Conservation (phyloP, 2,113 vertebrate genomes). For the Eudyptes chrysolophus region DNA sequence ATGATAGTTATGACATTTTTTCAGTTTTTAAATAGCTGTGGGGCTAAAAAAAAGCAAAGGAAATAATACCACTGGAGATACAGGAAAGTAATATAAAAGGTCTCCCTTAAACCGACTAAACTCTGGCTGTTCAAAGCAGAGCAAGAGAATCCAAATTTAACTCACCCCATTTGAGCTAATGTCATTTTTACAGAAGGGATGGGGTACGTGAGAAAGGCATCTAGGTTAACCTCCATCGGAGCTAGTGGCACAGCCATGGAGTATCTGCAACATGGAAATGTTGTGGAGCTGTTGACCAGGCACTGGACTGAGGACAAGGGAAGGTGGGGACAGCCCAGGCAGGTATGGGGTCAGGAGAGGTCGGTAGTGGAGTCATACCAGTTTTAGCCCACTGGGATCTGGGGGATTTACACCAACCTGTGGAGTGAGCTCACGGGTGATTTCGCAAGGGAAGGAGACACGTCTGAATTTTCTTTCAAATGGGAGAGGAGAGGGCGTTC, state of each 20-base stretch:
- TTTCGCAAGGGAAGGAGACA: neutral
- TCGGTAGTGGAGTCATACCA: accelerated
- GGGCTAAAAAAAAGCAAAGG: neutral
- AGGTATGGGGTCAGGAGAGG: accelerated
- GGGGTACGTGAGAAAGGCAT: accelerated
- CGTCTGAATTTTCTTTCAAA: neutral
- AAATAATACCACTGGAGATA: neutral
- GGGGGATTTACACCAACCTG: neutral
- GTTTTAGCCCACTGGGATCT: neutral
- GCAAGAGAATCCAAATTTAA: neutral
- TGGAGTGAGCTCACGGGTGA: neutral
- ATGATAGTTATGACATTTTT: neutral
- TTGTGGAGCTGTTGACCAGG: neutral
- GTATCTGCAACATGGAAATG: neutral
- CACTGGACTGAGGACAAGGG: accelerated
- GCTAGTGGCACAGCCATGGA: neutral
- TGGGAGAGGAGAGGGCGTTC: neutral
- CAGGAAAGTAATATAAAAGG: neutral
- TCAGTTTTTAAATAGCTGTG: neutral
- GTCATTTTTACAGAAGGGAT: neutral
- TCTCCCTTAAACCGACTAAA: neutral
- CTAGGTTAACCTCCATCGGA: neutral
- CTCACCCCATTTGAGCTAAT: neutral
- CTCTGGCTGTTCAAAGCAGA: neutral
- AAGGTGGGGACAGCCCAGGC: neutral